Base-by-base conservation (phyloP, 2,888 invertebrate species). In the Corbicula japonica region DNA sequence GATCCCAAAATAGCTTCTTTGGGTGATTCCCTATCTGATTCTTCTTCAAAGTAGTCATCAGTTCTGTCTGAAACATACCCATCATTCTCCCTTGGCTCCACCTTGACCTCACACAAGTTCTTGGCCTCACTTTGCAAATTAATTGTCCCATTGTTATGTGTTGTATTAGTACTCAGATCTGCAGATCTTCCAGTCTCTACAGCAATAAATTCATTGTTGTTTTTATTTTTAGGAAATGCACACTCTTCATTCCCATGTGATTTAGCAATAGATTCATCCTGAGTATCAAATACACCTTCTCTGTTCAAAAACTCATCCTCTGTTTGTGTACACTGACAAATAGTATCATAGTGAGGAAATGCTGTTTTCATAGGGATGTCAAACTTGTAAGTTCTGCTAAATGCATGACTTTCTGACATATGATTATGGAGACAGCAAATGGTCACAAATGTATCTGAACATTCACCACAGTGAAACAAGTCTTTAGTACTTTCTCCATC, bases 381-480 rank as follows among this genome's bases (percentile, higher is more conserved):
- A 44, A 52, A 72, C n/a, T 30, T 35, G 15, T 72, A 72, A 32
- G 71, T 62, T 18, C 54, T 54, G 44, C 21, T 44, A 6, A 44
- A 34, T 32, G 18, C 12, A 44, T 62, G 71, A 6, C 21, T 15
- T 1, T 30, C 21, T 32, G 44, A 30, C 32, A 72, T 38, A 52
- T 72, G 71, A 10, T 72, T 30, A 52, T 72, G 71, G 6, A 72
- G 62, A 26, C 12, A 12, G 32, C 71, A 72, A 35, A 72, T 62
- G n/a, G 71, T 44, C n/a, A 1, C 28, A 30, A 72, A 72, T 1
- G n/a, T 50, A 23, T 62, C 28, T n/a, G 44, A 54, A 26, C 71
- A 72, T 1, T 44, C 34, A 26, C 71, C 71, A 63, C 71, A 72
- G 21, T 54, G 41, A 2, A 48, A 23, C 35, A 44, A 46, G 12